Evolutionary conservation across 92 coral and sea anemone genomes (phyloP), one percentile per base, ranked within the genome.

Genomic region (Porites cylindrica): DNA sequence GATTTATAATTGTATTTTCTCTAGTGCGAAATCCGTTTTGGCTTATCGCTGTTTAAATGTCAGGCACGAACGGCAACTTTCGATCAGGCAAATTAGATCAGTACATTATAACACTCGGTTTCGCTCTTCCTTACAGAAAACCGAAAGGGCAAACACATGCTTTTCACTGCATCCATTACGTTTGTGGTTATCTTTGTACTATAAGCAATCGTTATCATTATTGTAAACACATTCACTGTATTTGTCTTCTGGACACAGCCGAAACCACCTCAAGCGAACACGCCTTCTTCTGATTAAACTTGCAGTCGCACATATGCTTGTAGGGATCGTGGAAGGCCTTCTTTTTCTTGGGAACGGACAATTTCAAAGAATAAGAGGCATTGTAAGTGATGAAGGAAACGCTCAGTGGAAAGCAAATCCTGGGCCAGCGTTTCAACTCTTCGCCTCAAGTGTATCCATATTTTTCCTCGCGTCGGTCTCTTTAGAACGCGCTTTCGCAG

Each of bases 261-360:
- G 17, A 50, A 2, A 10, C 10, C 80, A 53, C 13, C 17, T 17
- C 47, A 56, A 26, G 23, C 51, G 80, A 19, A 20, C 51, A 10
- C 21, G 79, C 11, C 8, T 75, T 56, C 43, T 75, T 38, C 70
- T 78, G 14, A 78, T 63, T 53, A 78, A 64, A 38, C 82, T 78
- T 6, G 52, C 82, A 17, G 71, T 62, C 53, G 71, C 71, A 16
- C 70, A 78, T 18, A 7, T 78, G 3, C 70, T 62, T 12, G 70
- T 61, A 5, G 82, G 82, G 16, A 17, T 78, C 29, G 56, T 54
- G 1, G 82, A 78, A 78, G 13, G 13, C 23, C 10, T 38, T 24
- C 56, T 23, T 23, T 0, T 60, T 29, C 58, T 59, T 8, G 58
- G 6, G 5, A 23, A 0, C 24, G 24, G 24, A 23, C 24, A 23